Base-by-base conservation (phyloP, 2,888 invertebrate species). In the Automeris io region DNA sequence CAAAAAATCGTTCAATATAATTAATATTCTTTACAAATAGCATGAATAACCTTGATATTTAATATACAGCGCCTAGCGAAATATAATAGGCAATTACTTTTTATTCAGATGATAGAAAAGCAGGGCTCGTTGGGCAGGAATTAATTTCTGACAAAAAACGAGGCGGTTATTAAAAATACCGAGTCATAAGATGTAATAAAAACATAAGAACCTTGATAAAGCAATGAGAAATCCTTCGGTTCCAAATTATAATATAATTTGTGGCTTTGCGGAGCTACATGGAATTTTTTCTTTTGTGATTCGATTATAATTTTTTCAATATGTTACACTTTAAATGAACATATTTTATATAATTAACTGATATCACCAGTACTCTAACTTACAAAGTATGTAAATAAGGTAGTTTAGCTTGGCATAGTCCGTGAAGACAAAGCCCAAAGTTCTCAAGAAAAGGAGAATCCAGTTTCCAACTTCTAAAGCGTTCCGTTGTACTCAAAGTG, bases 121-220 rank as follows among this genome's bases (percentile, higher is more conserved):
- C 23, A 35, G 12, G 21, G 24, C 8, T 16, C 19, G 33, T 29
- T 26, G 45, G 47, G 45, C 51, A 51, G 47, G 54, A 60, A 55
- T 57, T 61, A 61, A 65, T 62, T 54, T 61, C 39, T 42, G 49
- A 46, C 52, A 41, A 55, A 56, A 26, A 62, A 45, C 54, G 44
- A 54, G 37, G 41, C 52, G 55, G 49, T 58, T 59, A 65, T 61
- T 61, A 61, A 61, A 60, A 54, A 56, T 49, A 42, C 51, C 54
- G 49, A 29, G 13, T 29, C 16, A 29, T 29, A 13, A 16, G 29
- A 29, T 29, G 16, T 29, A 16, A 29, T 29, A 29, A 29, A 26
- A 29, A 29, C n/a, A 29, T 16, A 29, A 29, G 29, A 29, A 16
- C 13, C 29, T 29, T 29, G 16, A 16, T 26, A 29, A 29, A 29